These are phyloP conservation scores for Actenoides lindsayi DNA, from an alignment of 2,113 vertebrate species.

Conservation along the genomic window DNA sequence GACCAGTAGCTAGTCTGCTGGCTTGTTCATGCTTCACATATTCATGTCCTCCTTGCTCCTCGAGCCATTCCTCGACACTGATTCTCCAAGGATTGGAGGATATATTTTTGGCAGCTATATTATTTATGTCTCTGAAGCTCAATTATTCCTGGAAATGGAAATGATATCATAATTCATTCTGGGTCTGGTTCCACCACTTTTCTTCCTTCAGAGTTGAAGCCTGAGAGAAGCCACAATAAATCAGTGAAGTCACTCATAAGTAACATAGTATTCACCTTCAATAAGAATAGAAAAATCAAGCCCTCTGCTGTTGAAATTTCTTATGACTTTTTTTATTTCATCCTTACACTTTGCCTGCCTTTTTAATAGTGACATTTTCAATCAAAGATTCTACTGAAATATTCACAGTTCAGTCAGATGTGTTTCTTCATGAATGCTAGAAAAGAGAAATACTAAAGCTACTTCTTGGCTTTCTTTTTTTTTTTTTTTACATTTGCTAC, in stretches of 20 bases:
- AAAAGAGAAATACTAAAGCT: neutral
- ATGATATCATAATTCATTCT: no score
- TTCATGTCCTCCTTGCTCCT: no score
- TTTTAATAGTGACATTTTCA: neutral
- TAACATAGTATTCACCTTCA: neutral
- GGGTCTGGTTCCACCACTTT: no score
- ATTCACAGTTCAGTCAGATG: neutral
- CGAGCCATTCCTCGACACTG: no score
- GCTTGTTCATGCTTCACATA: no score
- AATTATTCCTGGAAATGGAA: no score
- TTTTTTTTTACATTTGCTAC: no score
- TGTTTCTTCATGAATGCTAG: neutral
- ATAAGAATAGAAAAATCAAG: neutral
- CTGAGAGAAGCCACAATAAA: neutral
- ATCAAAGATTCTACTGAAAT: neutral
- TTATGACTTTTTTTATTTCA: neutral
- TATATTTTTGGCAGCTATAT: no score
- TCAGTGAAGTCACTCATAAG: neutral
- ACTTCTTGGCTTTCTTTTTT: neutral
- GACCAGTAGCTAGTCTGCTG: no score
- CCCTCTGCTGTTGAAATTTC: neutral
- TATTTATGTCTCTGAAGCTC: no score
- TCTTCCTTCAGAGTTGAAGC: no score
- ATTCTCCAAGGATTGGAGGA: no score
- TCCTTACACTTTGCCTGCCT: neutral